Evolutionary conservation across 2,113 vertebrate species (phyloP), one percentile per base, ranked within the genome.

Genomic region (Antigone vipio): DNA sequence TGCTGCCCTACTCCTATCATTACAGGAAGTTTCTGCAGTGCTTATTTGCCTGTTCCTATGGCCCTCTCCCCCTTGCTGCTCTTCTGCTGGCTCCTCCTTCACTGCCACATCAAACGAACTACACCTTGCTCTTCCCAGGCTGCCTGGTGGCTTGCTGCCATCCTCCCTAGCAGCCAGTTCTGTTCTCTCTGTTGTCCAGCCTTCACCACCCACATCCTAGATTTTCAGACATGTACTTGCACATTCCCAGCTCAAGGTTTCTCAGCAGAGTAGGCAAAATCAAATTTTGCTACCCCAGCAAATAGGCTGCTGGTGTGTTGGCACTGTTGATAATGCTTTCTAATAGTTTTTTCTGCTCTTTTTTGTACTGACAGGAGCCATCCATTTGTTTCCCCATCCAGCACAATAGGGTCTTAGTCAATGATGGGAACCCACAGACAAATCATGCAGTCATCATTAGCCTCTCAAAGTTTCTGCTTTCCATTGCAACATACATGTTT

Each of bases 221-320:
- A 63, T 81, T 92, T 96, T 87, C 68, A 85, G 84, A 56, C 86
- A 89, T 87, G 94, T 94, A 52, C 49, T 92, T 92, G 68, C 93
- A 92, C 56, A 95, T 92, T 96, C 84, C 49, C 76, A 85, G 59
- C 64, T 91, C 60, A 77, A 63, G 38, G 21, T 69, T 97, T 96
- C 86, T 67, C 80, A 94, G 83, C 80, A 95, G 86, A 93, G 91
- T 93, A 88, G 86, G 79, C 89, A 95, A 95, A 97, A 91, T 75
- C 24, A 77, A 45, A 91, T 87, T 89, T 87, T 92, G 77, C 87
- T 91, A 35, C 38, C 34, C 52, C 34, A 96, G 89, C 93, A 95
- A 42, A 35, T 75, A 78, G n/a, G 30, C 34, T 81, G 12, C 20
- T 55, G 23, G 4, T 49, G 42, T 77, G 32, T 23, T 69, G 29